phyloP scores from a whole-genome alignment of 1,140 invertebrate genomes.

The Drosophila nigromelanica region DNA sequence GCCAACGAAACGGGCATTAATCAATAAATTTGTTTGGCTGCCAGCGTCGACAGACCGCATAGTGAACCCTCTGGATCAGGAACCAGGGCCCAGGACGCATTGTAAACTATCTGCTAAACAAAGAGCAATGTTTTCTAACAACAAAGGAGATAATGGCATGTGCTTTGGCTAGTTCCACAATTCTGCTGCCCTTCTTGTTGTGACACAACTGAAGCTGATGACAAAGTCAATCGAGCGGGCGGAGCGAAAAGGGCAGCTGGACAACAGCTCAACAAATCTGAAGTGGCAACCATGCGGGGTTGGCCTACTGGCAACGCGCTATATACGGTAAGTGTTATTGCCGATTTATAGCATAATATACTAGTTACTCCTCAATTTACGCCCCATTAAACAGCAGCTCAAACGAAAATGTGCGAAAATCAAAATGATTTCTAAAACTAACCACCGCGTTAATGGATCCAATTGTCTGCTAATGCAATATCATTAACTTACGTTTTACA shows the following conservation, averaged over 20 bases:
- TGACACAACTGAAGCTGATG: conserved; percentile 38
- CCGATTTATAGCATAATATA: background rate
- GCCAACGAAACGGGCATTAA: conserved; percentile 60
- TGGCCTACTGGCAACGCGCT: background rate
- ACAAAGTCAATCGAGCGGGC: conserved; percentile 39
- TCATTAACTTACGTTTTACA: conserved; percentile 17
- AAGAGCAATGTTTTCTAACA: conserved; percentile 40
- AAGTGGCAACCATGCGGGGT: conserved; percentile 16
- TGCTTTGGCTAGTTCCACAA: conserved; percentile 26
- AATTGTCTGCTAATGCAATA: conserved; percentile 23
- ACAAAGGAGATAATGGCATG: conserved; percentile 45
- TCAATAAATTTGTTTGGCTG: conserved; percentile 80
- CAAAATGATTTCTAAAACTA: conserved; percentile 42
- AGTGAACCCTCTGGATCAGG: conserved; percentile 49
- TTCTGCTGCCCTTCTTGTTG: conserved; percentile 38
- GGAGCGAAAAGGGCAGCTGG: conserved; percentile 35
- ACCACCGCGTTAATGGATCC: conserved; percentile 58
- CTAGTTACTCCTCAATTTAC: conserved; percentile 62
- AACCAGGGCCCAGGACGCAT: conserved; percentile 34
- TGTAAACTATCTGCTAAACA: conserved; percentile 46
- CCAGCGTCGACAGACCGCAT: conserved; percentile 71
- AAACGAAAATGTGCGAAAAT: conserved; percentile 29
- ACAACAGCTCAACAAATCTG: conserved; percentile 1
- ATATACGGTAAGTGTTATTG: conserved; percentile 21
- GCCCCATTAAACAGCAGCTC: conserved; percentile 56